Evolutionary conservation across 1,140 invertebrate genomes (phyloP).

Genomic region (Lasioglossum baleicum): DNA sequence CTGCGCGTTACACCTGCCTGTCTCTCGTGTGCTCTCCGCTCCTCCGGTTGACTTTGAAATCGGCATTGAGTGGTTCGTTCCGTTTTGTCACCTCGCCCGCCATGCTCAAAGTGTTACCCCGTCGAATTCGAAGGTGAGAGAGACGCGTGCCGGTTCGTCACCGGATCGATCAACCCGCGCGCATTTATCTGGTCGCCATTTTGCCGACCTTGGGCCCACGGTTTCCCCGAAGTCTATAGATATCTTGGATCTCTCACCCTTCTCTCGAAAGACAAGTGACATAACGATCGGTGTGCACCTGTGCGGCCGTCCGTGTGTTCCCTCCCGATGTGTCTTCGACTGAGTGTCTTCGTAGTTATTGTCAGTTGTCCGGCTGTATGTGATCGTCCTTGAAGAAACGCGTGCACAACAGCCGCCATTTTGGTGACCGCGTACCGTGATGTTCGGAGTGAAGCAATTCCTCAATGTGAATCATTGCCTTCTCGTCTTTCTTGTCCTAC

Average conservation of each 20-base stretch:
- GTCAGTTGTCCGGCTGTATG: background rate
- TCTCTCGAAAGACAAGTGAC: background rate
- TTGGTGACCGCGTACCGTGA: constrained; percentile 44
- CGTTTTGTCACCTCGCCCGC: constrained; percentile 27
- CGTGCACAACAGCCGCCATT: constrained; percentile 55
- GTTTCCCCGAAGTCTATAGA: constrained; percentile 2
- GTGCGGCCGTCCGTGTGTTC: background rate
- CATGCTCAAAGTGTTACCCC: background rate
- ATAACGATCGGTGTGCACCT: constrained; percentile 25
- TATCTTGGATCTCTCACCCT: background rate
- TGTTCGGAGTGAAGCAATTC: background rate
- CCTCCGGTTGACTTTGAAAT: constrained; percentile 9
- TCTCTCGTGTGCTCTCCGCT: constrained; percentile 39
- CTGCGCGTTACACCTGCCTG: constrained; percentile 76
- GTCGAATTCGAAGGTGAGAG: background rate
- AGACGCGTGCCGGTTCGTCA: background rate
- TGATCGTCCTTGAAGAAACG: constrained; percentile 21
- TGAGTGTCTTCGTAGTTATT: background rate
- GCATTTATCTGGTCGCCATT: constrained; percentile 45
- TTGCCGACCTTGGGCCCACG: constrained; percentile 44
- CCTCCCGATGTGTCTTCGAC: background rate
- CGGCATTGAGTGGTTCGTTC: background rate
- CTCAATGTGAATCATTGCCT: background rate
- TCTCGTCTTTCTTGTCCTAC: background rate
- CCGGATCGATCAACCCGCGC: background rate